Conservation (phyloP, 1,140 invertebrate species). For the Heliconius melpomene region DNA sequence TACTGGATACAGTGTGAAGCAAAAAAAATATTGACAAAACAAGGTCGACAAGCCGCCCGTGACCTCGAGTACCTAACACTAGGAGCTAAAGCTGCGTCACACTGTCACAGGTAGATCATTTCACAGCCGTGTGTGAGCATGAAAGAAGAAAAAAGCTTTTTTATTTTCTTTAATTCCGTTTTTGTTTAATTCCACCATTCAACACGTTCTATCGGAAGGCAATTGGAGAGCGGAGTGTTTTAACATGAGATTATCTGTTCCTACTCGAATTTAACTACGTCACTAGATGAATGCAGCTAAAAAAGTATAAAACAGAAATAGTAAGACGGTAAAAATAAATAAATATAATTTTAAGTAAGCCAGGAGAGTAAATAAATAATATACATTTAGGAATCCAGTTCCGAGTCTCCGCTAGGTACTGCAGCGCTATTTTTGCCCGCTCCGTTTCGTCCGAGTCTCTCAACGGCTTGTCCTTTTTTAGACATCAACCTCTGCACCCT, state of each 20-base stretch:
- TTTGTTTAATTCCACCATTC: too few relatives aligned
- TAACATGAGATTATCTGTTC: too few relatives aligned
- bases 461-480: conserved; percentile 7
- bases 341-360: background rate
- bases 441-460: background rate
- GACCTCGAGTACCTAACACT: too few relatives aligned
- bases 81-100: too few relatives aligned
- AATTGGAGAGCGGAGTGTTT: too few relatives aligned
- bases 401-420: background rate
- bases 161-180: too few relatives aligned
- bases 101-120: too few relatives aligned
- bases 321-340: background rate
- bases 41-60: too few relatives aligned
- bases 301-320: background rate
- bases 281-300: background rate
- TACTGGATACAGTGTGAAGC: background rate
- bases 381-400: background rate
- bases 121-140: too few relatives aligned
- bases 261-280: too few relatives aligned
- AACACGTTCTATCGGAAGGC: too few relatives aligned
- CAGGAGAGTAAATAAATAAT: background rate
- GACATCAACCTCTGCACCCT: background rate
- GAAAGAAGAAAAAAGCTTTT: too few relatives aligned
- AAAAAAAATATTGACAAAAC: background rate
- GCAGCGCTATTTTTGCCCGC: background rate